Base-by-base conservation (phyloP, 2,113 vertebrate species). In the Carlito syrichta region DNA sequence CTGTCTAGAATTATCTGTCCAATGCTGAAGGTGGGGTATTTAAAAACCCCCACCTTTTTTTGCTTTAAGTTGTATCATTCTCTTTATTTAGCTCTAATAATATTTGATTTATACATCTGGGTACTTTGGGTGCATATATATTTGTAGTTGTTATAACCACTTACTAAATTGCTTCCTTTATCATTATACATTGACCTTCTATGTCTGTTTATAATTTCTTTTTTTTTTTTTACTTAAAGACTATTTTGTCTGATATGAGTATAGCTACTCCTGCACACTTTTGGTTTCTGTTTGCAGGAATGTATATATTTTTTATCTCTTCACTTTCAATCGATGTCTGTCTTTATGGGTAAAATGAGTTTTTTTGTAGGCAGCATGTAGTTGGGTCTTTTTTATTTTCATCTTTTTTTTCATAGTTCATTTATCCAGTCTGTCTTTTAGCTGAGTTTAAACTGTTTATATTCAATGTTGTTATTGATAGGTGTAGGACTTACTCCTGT, bases 331-430 rank as follows among this genome's bases (percentile, higher is more conserved):
- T 68, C 66, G n/a, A 38, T 19, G 35, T n/a, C 16, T 1, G 17
- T 68, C 35, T 68, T 16, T n/a, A n/a, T 35, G 20, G 66, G 35
- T n/a, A 35, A 38, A 68, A 17, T n/a, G 35, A 32, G 17, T 30
- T 38, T 68, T 38, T 19, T 38, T 38, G 66, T 68, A 38, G 17
- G 66, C 66, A 68, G 66, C 35, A n/a, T n/a, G 20, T n/a, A 68
- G 17, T 0, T 0, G 17, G 66, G 17, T 68, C 8, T 68, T 68
- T 68, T 68, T 17, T 68, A n/a, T n/a, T n/a, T n/a, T n/a, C n/a
- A n/a, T n/a, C n/a, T n/a, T n/a, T n/a, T n/a, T n/a, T n/a, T n/a
- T n/a, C n/a, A n/a, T 68, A 4, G 22, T 27, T 66, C 32, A n/a
- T 20, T 35, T 17, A n/a, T 68, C 9, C 35, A 68, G 16, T 7